Evolutionary conservation across 1,140 invertebrate species (phyloP), one percentile per base, ranked within the genome.

Genomic region (Aphis gossypii): DNA sequence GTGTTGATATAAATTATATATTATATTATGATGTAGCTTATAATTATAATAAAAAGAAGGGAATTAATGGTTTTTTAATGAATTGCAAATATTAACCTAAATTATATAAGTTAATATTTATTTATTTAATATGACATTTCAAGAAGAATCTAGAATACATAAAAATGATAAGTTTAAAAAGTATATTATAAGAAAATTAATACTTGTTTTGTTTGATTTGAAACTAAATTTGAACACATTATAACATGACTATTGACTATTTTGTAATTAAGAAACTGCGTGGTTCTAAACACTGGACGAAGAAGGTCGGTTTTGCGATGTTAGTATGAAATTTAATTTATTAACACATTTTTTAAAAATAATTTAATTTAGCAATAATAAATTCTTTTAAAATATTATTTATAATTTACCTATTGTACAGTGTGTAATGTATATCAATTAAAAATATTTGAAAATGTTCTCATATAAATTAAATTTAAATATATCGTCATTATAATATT

Each of bases 51-150:
- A 86, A 86, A 44, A 4, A 11, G 8, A 25, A n/a, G 11, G 25
- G 25, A 46, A 46, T 88, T n/a, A 88, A 88, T 88, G 25, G 46
- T 2, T 88, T 87, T 88, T 88, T 88, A 88, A 88, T 88, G 41
- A 86, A 41, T 38, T 41, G 20, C 7, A 83, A 38, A 18, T 6
- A 83, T 2, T 83, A 83, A 83, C 35, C 35, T 23, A 83, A 83
- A 83, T 83, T 83, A 41, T 35, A 83, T 68, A 68, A 18, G 18
- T 76, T 23, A 35, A n/a, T 76, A 76, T 76, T 76, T 76, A 60
- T 60, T 60, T 30, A 76, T 18, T 76, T 20, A 76, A 76, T 21
- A 76, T n/a, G n/a, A 18, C 30, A 76, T 76, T n/a, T 35, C 60
- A 76, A 18, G 30, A n/a, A 76, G 60, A 11, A 76, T 18, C 5